Evolutionary conservation across 1,140 invertebrate species (phyloP), one percentile per base, ranked within the genome.

Genomic region (Littorina saxatilis): DNA sequence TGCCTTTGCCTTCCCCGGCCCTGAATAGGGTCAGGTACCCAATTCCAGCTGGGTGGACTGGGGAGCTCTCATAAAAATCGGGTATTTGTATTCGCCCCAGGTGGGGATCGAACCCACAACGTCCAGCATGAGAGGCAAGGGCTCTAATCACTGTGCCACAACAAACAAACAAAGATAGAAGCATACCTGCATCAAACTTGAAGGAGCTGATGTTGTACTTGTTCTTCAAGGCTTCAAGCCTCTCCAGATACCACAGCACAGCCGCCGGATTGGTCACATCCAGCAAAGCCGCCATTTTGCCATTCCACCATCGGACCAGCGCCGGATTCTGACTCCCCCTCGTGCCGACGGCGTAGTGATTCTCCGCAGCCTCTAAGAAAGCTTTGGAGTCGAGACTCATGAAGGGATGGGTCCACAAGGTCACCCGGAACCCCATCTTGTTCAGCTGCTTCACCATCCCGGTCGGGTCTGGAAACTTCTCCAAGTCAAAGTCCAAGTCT

Each of bases 401-500:
- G 86, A 99, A 98, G 0, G 97, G 97, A 94, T 98, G 97, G 27
- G 97, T 94, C 97, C 98, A 99, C 0, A 98, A 90, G 0, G 97
- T 97, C 0, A 96, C 95, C 1, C 95, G 93, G 85, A 96, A 96
- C 0, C 95, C 95, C 83, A 95, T 90, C 0, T 88, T 85, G 84
- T 96, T 96, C 0, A 98, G 85, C 32, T 94, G 88, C 1, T 92
- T 86, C 1, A 94, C 87, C 91, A 94, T 90, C 39, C 55, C 94
- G 0, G 94, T 95, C 17, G 96, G 94, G 84, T 97, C 93, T 0
- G 95, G 94, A 91, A 98, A 98, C 90, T 96, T 96, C 0, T 89
- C 91, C 11, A 90, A 90, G 86, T 96, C 94, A 84, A 98, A 96
- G 27, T 92, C 93, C 23, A 96, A 92, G 27, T 96, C 96, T 3